Base-by-base conservation (phyloP, 2,797 vertebrate genomes). In the Thalassophryne amazonica region DNA sequence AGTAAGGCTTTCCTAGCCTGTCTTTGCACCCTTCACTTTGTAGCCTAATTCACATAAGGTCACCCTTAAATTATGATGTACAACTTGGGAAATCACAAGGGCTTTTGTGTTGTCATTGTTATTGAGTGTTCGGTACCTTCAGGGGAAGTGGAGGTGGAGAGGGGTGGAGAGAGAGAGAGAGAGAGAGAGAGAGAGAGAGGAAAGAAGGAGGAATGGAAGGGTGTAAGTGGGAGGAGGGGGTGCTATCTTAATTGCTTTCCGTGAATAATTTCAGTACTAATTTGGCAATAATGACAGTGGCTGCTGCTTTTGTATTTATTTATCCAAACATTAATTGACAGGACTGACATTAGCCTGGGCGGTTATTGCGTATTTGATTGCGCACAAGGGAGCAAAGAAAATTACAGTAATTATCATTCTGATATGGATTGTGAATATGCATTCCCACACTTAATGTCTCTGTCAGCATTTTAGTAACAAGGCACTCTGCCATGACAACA, bases 321-420 rank as follows among this genome's bases (percentile, higher is more conserved):
- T 89, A 87, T 86, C 85, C 72, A 67, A 83, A 83, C 79, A 81
- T 87, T 85, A 88, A 89, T 88, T 88, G 87, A 86, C 84, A 77
- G 78, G 66, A 71, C 69, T 81, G 86, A 81, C 80, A 80, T 85
- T 84, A 81, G 76, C 80, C 45, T 52, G 56, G 63, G 74, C 47
- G 63, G 69, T 83, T 85, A 75, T 78, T 70, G 82, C 51, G 45
- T 68, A 50, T 88, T 86, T 87, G 81, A 85, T 84, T 88, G 78
- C 53, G 73, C 88, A 83, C 80, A 61, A 67, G 86, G 85, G 86
- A 85, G 78, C 76, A 75, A 76, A 79, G 79, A 79, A 84, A 87
- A 85, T 84, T 76, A 76, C 82, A 73, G 80, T 81, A 78, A 84
- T 86, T 83, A 84, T 80, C 65, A 72, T 79, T 80, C 68, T 78